phyloP scores from a whole-genome alignment of 2,888 invertebrate genomes.

The Tenthredo livida region DNA sequence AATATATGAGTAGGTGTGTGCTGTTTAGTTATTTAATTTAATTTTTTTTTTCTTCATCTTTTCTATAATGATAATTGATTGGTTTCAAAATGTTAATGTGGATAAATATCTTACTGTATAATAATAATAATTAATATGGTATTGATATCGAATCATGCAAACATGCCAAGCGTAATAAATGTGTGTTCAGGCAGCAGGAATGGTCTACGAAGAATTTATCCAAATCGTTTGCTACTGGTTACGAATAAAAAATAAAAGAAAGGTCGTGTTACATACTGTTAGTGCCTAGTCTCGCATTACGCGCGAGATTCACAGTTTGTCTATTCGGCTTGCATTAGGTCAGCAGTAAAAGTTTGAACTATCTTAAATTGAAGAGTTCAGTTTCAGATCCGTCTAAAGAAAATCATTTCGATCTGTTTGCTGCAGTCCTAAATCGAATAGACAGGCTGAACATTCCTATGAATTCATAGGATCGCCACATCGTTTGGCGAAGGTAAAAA shows the following conservation, averaged over 20 bases:
- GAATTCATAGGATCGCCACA: background rate
- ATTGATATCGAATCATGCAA: conserved; percentile 65
- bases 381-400: too few species aligned
- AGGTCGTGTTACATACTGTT: conserved; percentile 10
- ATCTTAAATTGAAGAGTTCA: too few species aligned
- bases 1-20: conserved; percentile 16
- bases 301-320: too few species aligned
- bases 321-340: too few species aligned
- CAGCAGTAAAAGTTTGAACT: too few species aligned
- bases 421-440: too few species aligned
- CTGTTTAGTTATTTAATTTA: too few species aligned
- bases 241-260: background rate
- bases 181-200: conserved; percentile 45
- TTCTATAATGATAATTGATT: conserved; percentile 39
- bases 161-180: conserved; percentile 70
- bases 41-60: background rate
- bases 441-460: background rate
- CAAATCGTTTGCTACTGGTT: conserved; percentile 29
- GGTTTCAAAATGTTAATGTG: background rate
- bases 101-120: conserved; percentile 61
- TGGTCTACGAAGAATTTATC: conserved; percentile 29
- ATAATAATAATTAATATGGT: conserved; percentile 32
- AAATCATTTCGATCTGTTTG: too few species aligned
- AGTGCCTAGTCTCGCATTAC: background rate
- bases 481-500: background rate